Base-by-base conservation (phyloP, 2,113 vertebrate species). In the Dryoscopus gambensis region DNA sequence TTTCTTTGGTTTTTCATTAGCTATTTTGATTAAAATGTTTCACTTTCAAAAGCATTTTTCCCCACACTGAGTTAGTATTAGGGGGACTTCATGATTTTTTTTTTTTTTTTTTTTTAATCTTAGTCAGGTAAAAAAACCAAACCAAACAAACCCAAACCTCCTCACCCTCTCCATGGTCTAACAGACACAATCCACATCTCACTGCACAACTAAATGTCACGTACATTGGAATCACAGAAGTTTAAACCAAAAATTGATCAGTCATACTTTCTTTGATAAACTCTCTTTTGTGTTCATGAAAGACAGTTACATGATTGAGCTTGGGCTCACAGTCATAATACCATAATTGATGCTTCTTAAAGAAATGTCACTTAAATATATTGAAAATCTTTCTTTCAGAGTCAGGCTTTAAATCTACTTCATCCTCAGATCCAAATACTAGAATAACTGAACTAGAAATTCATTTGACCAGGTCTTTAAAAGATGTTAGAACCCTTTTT, bases 61-160 rank as follows among this genome's bases (percentile, higher is more conserved):
- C 30, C 31, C 10, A 40, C 21, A 33, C 2, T 57, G 37, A 49
- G 70, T 27, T n/a, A 15, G 9, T 44, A 42, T 68, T 46, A 46
- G 7, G 13, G 4, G 7, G 3, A 44, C 23, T 67, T 65, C 0
- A 42, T 37, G 5, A 22, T 4, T 13, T 20, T 65, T 68, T 57
- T n/a, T n/a, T n/a, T n/a, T 4, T 13, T 20, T 65, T 68, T 63
- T 76, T 56, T 57, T 12, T 7, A 79, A 31, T 67, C 50, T 73
- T 40, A n/a, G 2, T 46, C 13, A 35, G 19, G 25, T 35, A 15
- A 67, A 67, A 65, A n/a, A 33, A 3, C 12, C 24, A 57, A 49
- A 75, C 5, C 19, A 65, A 65, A 39, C 33, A 21, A 74, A 27
- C 12, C 4, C 12, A 47, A 47, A 9, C 8, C 20, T 75, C 10